Conservation (phyloP, 2,888 invertebrate species). For the Merodon equestris region DNA sequence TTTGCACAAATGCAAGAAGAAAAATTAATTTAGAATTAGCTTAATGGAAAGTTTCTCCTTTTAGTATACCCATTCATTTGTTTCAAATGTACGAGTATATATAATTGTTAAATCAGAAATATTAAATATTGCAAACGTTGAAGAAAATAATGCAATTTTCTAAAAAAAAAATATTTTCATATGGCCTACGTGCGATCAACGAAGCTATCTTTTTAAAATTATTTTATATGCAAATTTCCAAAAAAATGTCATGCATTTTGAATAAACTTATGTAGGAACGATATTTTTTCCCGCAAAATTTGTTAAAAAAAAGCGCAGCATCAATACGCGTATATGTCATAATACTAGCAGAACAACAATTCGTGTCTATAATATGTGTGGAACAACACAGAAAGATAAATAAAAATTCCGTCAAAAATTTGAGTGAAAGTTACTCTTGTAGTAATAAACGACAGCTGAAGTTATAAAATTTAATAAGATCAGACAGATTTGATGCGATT, state of each 20-base stretch:
- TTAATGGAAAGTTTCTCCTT: too few species aligned
- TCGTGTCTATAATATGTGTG: slow-evolving; percentile 17
- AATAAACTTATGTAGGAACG: background rate
- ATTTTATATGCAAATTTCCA: slow-evolving; percentile 52
- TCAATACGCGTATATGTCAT: slow-evolving; percentile 9
- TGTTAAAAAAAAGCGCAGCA: slow-evolving; percentile 4
- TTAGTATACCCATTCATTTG: too few species aligned
- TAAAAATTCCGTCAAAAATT: slow-evolving; percentile 20
- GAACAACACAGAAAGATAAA: slow-evolving; percentile 11
- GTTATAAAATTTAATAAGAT: slow-evolving; percentile 46
- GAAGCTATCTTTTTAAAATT: background rate
- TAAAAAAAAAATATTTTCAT: background rate
- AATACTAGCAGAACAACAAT: slow-evolving; percentile 56
- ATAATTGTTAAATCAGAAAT: background rate
- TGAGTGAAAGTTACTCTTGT: slow-evolving; percentile 54
- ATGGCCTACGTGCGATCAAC: slow-evolving; percentile 54
- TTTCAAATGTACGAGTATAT: too few species aligned
- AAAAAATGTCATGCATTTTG: background rate
- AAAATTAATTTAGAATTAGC: too few species aligned
- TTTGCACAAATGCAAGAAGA: too few species aligned
- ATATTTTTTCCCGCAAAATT: slow-evolving; percentile 6
- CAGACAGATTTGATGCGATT: background rate
- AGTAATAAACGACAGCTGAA: slow-evolving; percentile 9
- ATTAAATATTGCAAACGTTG: background rate
- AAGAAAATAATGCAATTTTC: background rate